Evolutionary conservation across 2,888 invertebrate genomes (phyloP).

Genomic region (Harpalus rufipes): DNA sequence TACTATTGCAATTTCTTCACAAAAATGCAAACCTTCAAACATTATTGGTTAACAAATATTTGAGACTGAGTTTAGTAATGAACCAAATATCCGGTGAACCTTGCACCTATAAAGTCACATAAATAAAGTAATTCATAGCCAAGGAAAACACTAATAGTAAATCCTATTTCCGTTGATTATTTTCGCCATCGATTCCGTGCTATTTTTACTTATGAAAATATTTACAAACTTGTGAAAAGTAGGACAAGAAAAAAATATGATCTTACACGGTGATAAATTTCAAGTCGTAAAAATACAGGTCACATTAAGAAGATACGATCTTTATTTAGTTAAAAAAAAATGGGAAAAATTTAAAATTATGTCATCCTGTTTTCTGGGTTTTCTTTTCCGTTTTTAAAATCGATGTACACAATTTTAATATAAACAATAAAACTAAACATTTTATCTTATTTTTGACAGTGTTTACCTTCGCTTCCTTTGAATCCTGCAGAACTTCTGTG

Average conservation of each 20-base stretch:
- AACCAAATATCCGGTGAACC: slow-evolving; percentile 18
- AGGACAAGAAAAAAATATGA: slow-evolving; percentile 34
- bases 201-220: slow-evolving; percentile 47
- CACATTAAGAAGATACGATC: background rate
- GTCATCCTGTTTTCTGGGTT: no score
- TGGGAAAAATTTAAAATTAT: no score
- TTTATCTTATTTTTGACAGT: no score
- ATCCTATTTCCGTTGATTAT: slow-evolving; percentile 17
- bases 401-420: no score
- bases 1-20: no score
- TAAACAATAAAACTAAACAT: no score
- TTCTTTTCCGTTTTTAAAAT: no score
- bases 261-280: slow-evolving; percentile 7
- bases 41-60: background rate
- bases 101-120: background rate
- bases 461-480: no score
- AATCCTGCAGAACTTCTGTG: no score
- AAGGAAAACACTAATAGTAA: slow-evolving; percentile 17
- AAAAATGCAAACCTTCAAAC: no score
- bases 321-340: background rate
- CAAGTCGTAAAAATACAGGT: slow-evolving; percentile 11
- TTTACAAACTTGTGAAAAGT: slow-evolving; percentile 20
- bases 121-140: slow-evolving; percentile 15
- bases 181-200: slow-evolving; percentile 18
- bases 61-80: background rate